A percentile compares a stretch with the other conserved stretches of the same genome.
These are phyloP conservation scores for Loris lydekkerianus DNA, from an alignment of 2,797 vertebrate genomes.

Conservation along the genomic window DNA sequence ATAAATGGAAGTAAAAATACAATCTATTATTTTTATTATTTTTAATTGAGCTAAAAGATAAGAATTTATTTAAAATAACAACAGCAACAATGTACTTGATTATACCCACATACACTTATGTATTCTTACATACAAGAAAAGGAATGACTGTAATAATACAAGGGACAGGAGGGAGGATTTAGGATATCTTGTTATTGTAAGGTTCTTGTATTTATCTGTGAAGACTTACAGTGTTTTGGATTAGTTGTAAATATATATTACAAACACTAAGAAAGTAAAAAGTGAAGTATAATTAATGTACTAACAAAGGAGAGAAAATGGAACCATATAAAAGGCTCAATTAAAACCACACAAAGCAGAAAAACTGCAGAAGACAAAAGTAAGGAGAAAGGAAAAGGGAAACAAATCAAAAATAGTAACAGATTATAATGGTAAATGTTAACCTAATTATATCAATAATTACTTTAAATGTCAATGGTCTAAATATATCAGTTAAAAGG, in stretches of 20 bases:
- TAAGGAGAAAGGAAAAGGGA: background rate
- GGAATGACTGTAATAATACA: background rate
- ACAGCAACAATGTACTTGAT: background rate
- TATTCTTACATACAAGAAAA: background rate
- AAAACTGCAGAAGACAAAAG: background rate
- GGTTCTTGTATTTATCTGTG: background rate
- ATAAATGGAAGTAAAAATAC: background rate
- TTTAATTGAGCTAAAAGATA: background rate
- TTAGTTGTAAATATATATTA: background rate
- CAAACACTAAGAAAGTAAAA: background rate
- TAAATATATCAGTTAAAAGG: background rate
- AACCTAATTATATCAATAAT: background rate
- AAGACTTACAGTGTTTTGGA: background rate
- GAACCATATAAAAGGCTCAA: background rate
- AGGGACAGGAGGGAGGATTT: background rate
- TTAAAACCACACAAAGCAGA: background rate
- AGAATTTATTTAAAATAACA: background rate
- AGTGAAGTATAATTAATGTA: background rate
- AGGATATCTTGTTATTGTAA: background rate
- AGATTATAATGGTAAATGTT: background rate
- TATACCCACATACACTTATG: background rate
- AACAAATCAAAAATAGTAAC: background rate
- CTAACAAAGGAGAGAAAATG: background rate
- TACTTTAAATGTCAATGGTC: background rate
- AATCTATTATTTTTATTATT: background rate